Percentiles rank a stretch among this genome's conserved stretches.
These are phyloP conservation scores for Autographa gamma DNA, from an alignment of 2,888 invertebrate genomes.

Conservation along the genomic window DNA sequence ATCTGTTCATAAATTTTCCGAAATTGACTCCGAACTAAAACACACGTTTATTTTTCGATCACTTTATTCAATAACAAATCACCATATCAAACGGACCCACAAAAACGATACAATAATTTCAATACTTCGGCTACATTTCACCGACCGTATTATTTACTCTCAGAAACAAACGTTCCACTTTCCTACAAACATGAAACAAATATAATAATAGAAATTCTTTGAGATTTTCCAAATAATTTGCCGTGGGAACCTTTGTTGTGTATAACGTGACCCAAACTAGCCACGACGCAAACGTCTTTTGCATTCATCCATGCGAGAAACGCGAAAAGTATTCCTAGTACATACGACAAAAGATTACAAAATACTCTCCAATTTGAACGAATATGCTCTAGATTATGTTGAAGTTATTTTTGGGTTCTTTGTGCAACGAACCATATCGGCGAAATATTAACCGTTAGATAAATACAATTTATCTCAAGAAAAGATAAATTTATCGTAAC, in stretches of 20 bases:
- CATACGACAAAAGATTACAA: slow-evolving; percentile 34
- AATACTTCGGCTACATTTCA: slow-evolving; percentile 25
- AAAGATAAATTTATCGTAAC: no score
- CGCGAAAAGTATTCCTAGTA: slow-evolving; percentile 53
- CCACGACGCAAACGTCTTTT: slow-evolving; percentile 36
- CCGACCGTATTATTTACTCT: slow-evolving; percentile 28
- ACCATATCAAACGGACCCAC: background rate
- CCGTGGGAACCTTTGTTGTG: slow-evolving; percentile 25
- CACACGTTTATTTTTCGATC: background rate
- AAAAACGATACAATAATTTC: background rate
- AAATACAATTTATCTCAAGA: no score
- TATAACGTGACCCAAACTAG: slow-evolving; percentile 26
- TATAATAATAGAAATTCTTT: slow-evolving; percentile 27
- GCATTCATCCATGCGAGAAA: slow-evolving; percentile 36
- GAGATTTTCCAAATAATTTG: slow-evolving; percentile 50
- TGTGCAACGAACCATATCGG: background rate
- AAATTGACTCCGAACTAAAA: background rate
- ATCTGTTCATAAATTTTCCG: no score
- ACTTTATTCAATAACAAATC: slow-evolving; percentile 6
- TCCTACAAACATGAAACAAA: slow-evolving; percentile 27
- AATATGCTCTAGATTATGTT: slow-evolving; percentile 23
- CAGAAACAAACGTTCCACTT: slow-evolving; percentile 23
- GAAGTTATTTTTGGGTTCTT: slow-evolving; percentile 30
- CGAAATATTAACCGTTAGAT: no score
- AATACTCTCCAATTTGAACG: slow-evolving; percentile 30